Percentiles rank a stretch among this genome's conserved stretches.
These are phyloP conservation scores for Neosilurus mollespiculum DNA, from an alignment of 2,797 vertebrate genomes.

Conservation along the genomic window DNA sequence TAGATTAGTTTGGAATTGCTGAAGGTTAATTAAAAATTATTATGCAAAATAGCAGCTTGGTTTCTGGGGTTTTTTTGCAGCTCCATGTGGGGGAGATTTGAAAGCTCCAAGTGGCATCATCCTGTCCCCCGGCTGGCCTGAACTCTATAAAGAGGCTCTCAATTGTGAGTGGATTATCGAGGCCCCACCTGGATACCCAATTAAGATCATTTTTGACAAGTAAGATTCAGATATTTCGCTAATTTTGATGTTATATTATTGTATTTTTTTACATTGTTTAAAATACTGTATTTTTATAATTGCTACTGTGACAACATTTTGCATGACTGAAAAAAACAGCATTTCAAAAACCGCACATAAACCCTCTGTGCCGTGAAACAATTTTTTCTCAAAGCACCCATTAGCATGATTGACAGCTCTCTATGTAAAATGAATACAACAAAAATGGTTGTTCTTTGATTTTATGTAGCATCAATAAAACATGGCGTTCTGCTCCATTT, in stretches of 20 bases:
- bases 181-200: constrained; percentile 95
- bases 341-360: constrained; percentile 53
- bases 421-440: constrained; percentile 65
- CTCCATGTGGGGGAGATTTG: constrained; percentile 93
- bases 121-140: constrained; percentile 98
- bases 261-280: neutral
- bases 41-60: constrained; percentile 25
- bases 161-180: constrained; percentile 98
- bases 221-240: constrained; percentile 62
- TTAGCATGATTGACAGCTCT: constrained; percentile 40
- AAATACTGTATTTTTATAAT: neutral
- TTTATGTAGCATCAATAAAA: constrained; percentile 75
- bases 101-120: constrained; percentile 94
- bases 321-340: neutral
- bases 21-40: constrained; percentile 29
- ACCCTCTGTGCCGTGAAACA: neutral
- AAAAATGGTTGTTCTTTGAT: constrained; percentile 72
- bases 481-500: constrained; percentile 67
- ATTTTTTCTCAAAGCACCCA: constrained; percentile 34
- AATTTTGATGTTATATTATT: neutral
- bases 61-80: constrained; percentile 62
- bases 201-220: constrained; percentile 99
- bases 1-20: neutral
- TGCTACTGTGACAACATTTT: neutral
- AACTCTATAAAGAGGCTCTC: constrained; percentile 97